A percentile compares a stretch with the other conserved stretches of the same genome.
Conservation (phyloP, 2,113 vertebrate genomes). For the Fregetta grallaria region DNA sequence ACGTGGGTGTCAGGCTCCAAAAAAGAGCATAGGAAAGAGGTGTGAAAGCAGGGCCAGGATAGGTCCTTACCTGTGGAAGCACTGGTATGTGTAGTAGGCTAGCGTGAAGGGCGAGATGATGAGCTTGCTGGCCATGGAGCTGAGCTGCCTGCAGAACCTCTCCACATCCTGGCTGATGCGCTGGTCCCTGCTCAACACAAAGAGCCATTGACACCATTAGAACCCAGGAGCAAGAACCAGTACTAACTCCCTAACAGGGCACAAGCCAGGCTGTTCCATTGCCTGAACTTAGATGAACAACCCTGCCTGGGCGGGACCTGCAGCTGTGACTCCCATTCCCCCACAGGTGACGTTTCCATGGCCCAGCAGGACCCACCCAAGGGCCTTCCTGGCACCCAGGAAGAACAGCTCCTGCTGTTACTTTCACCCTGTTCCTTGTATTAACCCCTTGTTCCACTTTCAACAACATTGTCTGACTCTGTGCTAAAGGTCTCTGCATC, state of each 20-base stretch:
- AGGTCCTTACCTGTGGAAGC: constrained; percentile 83
- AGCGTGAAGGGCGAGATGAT: constrained; percentile 90
- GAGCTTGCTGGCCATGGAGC: constrained; percentile 88
- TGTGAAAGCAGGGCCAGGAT: background rate
- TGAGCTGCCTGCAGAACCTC: constrained; percentile 90
- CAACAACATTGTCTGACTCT: background rate
- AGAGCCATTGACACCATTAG: background rate
- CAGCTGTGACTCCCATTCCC: background rate
- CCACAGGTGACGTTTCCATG: background rate
- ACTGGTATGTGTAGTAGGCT: constrained; percentile 93
- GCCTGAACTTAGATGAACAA: background rate
- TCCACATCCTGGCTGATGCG: constrained; percentile 96
- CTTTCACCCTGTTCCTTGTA: background rate
- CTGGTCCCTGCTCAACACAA: constrained; percentile 84
- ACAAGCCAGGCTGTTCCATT: background rate
- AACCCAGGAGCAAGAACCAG: background rate
- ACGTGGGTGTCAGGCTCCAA: background rate
- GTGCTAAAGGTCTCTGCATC: background rate
- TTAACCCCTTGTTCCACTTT: background rate
- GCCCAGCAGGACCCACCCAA: background rate
- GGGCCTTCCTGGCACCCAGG: background rate
- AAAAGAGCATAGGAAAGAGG: background rate
- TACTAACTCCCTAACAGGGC: background rate
- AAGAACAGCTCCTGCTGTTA: background rate
- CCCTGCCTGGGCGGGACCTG: background rate